Percentiles rank a stretch among this genome's conserved stretches.
Conservation (phyloP, 1,140 invertebrate species). For the Chrysopa pallens region DNA sequence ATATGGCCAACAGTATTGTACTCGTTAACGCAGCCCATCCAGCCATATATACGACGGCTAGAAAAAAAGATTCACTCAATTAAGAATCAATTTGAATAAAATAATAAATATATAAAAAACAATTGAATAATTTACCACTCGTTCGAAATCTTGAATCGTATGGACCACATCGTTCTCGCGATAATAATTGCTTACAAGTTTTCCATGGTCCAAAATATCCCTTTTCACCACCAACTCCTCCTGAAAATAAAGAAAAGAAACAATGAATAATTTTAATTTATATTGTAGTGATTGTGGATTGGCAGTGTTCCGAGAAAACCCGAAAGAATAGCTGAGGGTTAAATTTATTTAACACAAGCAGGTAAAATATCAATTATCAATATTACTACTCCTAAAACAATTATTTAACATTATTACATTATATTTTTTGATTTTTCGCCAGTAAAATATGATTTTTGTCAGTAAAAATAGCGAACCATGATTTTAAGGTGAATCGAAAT, state of each 20-base stretch:
- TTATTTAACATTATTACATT: too few species aligned
- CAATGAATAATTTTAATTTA: too few species aligned
- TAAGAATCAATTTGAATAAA: background rate
- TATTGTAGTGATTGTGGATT: too few species aligned
- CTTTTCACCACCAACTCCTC: conserved; percentile 38
- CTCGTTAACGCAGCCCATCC: conserved; percentile 54
- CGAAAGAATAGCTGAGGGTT: too few species aligned
- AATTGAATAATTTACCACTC: conserved; percentile 39
- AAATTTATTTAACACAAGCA: too few species aligned
- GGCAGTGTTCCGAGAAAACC: too few species aligned
- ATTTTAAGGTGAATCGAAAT: too few species aligned
- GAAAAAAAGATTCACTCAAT: conserved; percentile 15
- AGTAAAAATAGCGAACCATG: too few species aligned
- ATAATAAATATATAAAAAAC: background rate
- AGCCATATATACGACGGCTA: conserved; percentile 60
- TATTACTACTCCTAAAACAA: too few species aligned
- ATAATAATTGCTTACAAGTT: conserved; percentile 58
- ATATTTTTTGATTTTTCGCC: too few species aligned
- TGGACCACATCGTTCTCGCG: conserved; percentile 59
- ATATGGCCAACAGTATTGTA: conserved; percentile 46
- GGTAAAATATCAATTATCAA: too few species aligned
- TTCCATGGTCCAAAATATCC: conserved; percentile 77
- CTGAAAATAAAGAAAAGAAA: conserved; percentile 25
- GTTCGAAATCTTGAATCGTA: conserved; percentile 59
- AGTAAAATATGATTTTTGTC: too few species aligned